Evolutionary conservation across 1,140 invertebrate species (phyloP), one percentile per base, ranked within the genome.

Genomic region (Ylistrum balloti): DNA sequence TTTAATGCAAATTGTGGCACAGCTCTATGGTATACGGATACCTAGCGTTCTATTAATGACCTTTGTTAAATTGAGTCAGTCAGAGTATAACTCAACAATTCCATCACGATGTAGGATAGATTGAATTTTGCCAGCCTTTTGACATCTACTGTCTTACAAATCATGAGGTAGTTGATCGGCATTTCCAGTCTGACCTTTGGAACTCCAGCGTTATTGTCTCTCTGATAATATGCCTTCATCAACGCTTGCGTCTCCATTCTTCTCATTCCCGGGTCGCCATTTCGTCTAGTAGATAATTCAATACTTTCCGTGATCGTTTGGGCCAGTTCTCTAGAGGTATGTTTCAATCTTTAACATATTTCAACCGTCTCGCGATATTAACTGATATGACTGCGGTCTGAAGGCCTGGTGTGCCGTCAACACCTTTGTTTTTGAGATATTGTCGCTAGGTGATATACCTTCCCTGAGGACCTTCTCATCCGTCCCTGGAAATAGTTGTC

Each of bases 221-320:
- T 74, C 5, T n/a, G 56, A 28, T 28, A 28, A 74, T 74, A 74
- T 1, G 45, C 45, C 22, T 48, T 22, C 45, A 48, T 48, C 45
- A 48, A 48, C 45, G 22, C 20, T 48, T 20, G 45, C 22, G 45
- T 48, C 45, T 48, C 45, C 56, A 28, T 74, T 74, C 5, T 74
- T 5, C 56, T 74, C 22, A 74, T 74, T 74, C 56, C 56, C 56
- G 1, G 2, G 56, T n/a, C 56, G 56, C 56, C 56, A 74, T 74
- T 74, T 74, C 56, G 56, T 74, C 56, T 74, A 74, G 56, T 74
- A 74, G 9, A 74, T 74, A 74, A 74, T 74, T 74, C 56, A 74
- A 74, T 74, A 74, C 56, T 74, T 74, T 74, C 56, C 56, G 22
- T 74, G n/a, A 74, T 28, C 5, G n/a, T 74, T 28, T n/a, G 22